A percentile compares a stretch with the other conserved stretches of the same genome.
Evolutionary conservation across 1,140 invertebrate species (phyloP).

Genomic region (Aplysia californica): DNA sequence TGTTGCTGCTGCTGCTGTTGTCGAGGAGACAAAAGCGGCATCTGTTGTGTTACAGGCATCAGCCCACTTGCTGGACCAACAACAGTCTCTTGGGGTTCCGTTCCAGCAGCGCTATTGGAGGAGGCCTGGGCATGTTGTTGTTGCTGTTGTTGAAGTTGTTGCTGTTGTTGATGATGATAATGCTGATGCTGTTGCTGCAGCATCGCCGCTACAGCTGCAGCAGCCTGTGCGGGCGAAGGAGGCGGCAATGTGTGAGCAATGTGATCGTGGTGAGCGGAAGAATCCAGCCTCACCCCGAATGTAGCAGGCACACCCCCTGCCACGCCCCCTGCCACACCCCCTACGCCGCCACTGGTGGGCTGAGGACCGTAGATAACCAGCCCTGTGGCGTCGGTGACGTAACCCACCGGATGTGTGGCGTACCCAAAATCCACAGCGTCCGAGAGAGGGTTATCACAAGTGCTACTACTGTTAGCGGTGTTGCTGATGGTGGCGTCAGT

Average conservation of each 20-base stretch:
- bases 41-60: too few relatives aligned
- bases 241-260: too few relatives aligned
- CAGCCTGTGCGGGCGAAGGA: too few relatives aligned
- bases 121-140: not conserved
- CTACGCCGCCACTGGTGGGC: not conserved
- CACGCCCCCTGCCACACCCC: not conserved
- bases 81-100: too few relatives aligned
- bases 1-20: too few relatives aligned
- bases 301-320: not conserved
- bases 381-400: not conserved
- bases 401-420: not conserved
- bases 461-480: not conserved
- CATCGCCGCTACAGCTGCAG: not conserved
- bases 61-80: too few relatives aligned
- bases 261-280: too few relatives aligned
- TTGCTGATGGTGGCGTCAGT: not conserved
- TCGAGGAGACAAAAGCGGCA: too few relatives aligned
- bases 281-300: too few relatives aligned
- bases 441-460: not conserved
- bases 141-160: not conserved
- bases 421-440: too few relatives aligned
- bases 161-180: not conserved
- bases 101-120: not conserved
- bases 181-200: not conserved
- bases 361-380: conserved; percentile 21